A percentile compares a stretch with the other conserved stretches of the same genome.
phyloP scores from a whole-genome alignment of 2,797 vertebrate species.

The Cuculus canorus region DNA sequence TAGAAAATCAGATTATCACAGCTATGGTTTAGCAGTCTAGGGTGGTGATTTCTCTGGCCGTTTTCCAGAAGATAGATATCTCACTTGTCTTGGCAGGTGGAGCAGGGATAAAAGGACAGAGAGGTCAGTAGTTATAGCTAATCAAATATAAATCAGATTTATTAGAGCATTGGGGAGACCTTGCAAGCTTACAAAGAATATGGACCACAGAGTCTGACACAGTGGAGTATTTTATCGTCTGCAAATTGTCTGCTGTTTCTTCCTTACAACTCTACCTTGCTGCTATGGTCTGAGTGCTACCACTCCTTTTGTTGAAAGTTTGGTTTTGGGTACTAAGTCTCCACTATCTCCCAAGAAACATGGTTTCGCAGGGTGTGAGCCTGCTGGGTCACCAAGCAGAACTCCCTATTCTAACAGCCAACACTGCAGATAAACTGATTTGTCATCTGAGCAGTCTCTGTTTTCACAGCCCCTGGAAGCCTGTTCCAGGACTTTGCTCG shows the following conservation, averaged over 20 bases:
- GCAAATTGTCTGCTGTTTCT: neutral
- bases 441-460: neutral
- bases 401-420: neutral
- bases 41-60: neutral
- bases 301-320: neutral
- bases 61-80: neutral
- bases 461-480: conserved; percentile 24
- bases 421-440: neutral
- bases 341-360: neutral
- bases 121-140: fast-evolving
- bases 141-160: neutral
- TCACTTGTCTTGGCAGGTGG: neutral
- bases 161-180: neutral
- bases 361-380: neutral
- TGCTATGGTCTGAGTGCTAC: neutral
- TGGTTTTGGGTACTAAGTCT: fast-evolving
- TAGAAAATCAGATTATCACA: neutral
- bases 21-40: neutral
- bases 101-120: neutral
- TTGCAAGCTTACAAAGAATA: neutral
- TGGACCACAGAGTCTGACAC: neutral
- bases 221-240: neutral
- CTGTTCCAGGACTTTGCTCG: conserved; percentile 3
- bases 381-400: neutral
- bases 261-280: neutral